Evolutionary conservation across 2,888 invertebrate species (phyloP).

Genomic region (Stegana nigrithorax): DNA sequence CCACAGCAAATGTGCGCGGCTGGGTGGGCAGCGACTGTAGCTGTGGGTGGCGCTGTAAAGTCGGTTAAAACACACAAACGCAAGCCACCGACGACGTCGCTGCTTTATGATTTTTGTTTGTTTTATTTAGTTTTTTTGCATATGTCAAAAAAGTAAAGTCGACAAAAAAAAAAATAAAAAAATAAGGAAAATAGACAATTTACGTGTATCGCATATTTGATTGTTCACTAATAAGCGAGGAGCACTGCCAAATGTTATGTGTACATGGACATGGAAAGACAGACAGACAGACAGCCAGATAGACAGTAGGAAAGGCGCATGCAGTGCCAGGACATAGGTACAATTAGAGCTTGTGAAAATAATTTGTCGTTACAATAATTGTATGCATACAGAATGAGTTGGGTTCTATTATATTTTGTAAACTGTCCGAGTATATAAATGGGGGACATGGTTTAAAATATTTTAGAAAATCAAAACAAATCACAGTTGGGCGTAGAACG

Average conservation of each 20-base stretch:
- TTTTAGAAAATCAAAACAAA: background rate
- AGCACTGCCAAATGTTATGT: too few species aligned
- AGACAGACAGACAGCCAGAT: background rate
- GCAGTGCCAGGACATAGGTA: background rate
- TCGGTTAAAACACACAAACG: background rate
- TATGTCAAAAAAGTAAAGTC: background rate
- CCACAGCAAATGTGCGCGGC: background rate
- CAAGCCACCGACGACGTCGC: background rate
- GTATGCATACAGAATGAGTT: background rate
- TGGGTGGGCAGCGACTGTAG: background rate
- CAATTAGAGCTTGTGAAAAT: background rate
- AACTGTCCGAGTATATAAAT: background rate
- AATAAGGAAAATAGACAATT: background rate
- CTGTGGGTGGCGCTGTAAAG: background rate
- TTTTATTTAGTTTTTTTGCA: background rate
- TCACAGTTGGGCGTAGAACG: background rate
- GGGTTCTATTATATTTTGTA: background rate
- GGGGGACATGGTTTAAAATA: background rate
- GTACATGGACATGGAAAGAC: background rate
- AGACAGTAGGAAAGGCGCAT: background rate
- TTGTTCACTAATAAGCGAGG: background rate
- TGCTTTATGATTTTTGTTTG: background rate
- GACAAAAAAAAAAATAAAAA: background rate
- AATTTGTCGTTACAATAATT: conserved; percentile 12
- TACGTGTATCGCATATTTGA: conserved; percentile 16